phyloP scores from a whole-genome alignment of 1,140 invertebrate genomes.

The Trigoniulus corallinus region DNA sequence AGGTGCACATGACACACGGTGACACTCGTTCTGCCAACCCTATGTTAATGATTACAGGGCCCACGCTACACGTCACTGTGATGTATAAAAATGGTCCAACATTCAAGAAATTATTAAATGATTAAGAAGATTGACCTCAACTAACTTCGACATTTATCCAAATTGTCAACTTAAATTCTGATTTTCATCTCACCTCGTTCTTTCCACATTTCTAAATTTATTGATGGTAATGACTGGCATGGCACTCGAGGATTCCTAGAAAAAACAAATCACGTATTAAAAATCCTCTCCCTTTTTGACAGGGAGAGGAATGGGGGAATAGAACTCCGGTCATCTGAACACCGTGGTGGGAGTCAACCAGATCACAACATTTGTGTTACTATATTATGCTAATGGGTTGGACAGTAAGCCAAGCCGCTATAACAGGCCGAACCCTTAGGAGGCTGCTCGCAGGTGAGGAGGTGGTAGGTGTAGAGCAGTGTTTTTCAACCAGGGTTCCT shows the following conservation, averaged over 20 bases:
- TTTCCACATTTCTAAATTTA: constrained; percentile 32
- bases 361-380: no score
- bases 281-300: no score
- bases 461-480: no score
- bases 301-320: no score
- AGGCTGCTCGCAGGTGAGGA: no score
- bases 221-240: constrained; percentile 25
- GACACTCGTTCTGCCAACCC: constrained; percentile 34
- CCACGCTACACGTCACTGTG: constrained; percentile 27
- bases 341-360: no score
- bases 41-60: constrained; percentile 27
- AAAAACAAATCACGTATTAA: constrained; percentile 3
- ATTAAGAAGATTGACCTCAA: background rate
- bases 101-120: background rate
- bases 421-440: no score
- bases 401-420: no score
- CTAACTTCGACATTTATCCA: background rate
- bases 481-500: no score
- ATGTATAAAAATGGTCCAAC: no score
- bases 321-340: no score
- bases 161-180: background rate
- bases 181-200: constrained; percentile 18
- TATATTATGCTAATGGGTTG: no score
- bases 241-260: constrained; percentile 33
- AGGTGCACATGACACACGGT: constrained; percentile 42